Conservation (phyloP, 2,888 invertebrate species). For the Epistrophe eligans region DNA sequence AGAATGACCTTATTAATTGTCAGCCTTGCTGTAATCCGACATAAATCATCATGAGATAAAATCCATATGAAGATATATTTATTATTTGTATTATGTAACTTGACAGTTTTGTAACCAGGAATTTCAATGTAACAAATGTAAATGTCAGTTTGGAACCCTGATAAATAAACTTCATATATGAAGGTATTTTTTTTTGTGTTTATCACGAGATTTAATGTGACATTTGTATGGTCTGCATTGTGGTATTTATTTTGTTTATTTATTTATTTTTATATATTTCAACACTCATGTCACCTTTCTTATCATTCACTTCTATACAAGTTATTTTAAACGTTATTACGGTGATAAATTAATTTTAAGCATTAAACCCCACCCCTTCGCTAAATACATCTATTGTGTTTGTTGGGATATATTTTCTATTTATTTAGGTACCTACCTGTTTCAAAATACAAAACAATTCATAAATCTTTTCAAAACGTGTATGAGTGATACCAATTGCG, state of each 20-base stretch:
- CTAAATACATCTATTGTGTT: not conserved
- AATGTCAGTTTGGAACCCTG: not conserved
- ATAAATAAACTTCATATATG: not conserved
- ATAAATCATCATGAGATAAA: not conserved
- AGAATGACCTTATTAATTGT: not conserved
- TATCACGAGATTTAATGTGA: not conserved
- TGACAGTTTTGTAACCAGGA: not conserved
- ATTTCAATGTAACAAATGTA: not conserved
- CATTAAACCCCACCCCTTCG: not conserved
- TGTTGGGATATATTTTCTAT: not conserved
- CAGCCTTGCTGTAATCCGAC: not conserved
- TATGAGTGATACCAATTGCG: not conserved
- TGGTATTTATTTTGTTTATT: not conserved
- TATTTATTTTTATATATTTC: not conserved
- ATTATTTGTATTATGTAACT: not conserved
- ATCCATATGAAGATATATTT: not conserved
- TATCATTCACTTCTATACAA: not conserved
- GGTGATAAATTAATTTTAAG: not conserved
- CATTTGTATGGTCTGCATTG: not conserved
- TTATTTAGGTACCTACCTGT: not conserved
- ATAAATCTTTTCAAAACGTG: slow-evolving; percentile 9
- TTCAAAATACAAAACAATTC: not conserved
- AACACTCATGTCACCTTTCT: not conserved
- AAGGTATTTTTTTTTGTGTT: not conserved
- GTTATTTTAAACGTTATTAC: not conserved